Evolutionary conservation across 1,140 invertebrate species (phyloP).

Genomic region (Cyclargus thomasi): DNA sequence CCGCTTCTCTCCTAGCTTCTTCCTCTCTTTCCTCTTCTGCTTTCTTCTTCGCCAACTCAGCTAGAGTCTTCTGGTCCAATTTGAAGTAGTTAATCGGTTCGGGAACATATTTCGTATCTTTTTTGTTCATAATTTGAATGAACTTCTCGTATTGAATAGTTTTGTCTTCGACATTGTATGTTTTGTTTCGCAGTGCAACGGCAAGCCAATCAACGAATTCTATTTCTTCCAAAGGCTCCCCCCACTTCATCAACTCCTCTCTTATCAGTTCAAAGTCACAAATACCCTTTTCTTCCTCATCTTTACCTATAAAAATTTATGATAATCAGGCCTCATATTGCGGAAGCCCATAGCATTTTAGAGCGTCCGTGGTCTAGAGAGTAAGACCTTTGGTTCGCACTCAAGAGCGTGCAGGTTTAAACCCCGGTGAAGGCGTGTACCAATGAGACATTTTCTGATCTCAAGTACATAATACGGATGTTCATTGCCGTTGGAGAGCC

Average conservation of each 20-base stretch:
- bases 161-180: slow-evolving; percentile 46
- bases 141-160: slow-evolving; percentile 54
- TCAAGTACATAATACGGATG: no score
- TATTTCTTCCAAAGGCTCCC: slow-evolving; percentile 53
- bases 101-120: slow-evolving; percentile 47
- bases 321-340: no score
- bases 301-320: slow-evolving; percentile 29
- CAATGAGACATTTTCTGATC: no score
- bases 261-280: slow-evolving; percentile 45
- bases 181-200: slow-evolving; percentile 56
- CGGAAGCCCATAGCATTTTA: no score
- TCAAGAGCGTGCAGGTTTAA: no score
- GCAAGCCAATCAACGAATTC: slow-evolving; percentile 57
- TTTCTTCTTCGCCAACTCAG: slow-evolving; percentile 60
- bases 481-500: no score
- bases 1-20: slow-evolving; percentile 52
- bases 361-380: no score
- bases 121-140: slow-evolving; percentile 64
- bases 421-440: no score
- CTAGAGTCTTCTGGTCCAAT: slow-evolving; percentile 63
- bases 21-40: slow-evolving; percentile 56
- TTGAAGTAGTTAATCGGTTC: slow-evolving; percentile 68
- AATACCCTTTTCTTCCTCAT: slow-evolving; percentile 51
- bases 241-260: slow-evolving; percentile 54
- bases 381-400: no score